Evolutionary conservation across 1,140 invertebrate genomes (phyloP).

Genomic region (Tyrophagus putrescentiae): DNA sequence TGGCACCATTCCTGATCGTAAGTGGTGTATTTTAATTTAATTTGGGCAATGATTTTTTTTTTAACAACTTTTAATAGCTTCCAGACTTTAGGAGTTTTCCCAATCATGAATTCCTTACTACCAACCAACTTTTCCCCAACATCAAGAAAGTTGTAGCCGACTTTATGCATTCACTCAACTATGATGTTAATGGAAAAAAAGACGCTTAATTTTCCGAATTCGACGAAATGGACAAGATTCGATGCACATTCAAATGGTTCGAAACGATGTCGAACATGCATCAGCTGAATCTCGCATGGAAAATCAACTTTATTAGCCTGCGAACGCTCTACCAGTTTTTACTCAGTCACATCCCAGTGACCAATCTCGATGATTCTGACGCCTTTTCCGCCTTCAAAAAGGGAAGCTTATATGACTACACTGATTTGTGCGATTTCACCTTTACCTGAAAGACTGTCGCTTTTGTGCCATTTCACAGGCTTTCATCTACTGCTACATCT

Average conservation of each 20-base stretch:
- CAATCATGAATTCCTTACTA: neutral
- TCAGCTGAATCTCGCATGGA: neutral
- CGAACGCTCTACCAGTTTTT: neutral
- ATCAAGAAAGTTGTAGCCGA: neutral
- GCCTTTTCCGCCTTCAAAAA: neutral
- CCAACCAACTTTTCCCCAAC: neutral
- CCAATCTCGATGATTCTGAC: neutral
- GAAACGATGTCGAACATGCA: neutral
- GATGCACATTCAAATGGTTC: neutral
- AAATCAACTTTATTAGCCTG: neutral
- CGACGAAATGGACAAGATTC: neutral
- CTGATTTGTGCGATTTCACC: neutral
- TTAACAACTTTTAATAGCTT: neutral
- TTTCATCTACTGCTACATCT: neutral
- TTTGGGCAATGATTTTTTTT: neutral
- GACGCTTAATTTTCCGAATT: neutral
- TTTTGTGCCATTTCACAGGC: neutral
- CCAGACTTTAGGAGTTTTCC: neutral
- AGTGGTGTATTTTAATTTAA: neutral
- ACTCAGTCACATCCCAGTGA: neutral
- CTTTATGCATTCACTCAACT: neutral
- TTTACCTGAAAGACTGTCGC: neutral
- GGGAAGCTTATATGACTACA: neutral
- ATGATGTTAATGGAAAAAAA: neutral
- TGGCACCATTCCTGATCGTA: neutral